Evolutionary conservation across 2,888 invertebrate species (phyloP).

Genomic region (Troides oblongomaculatus): DNA sequence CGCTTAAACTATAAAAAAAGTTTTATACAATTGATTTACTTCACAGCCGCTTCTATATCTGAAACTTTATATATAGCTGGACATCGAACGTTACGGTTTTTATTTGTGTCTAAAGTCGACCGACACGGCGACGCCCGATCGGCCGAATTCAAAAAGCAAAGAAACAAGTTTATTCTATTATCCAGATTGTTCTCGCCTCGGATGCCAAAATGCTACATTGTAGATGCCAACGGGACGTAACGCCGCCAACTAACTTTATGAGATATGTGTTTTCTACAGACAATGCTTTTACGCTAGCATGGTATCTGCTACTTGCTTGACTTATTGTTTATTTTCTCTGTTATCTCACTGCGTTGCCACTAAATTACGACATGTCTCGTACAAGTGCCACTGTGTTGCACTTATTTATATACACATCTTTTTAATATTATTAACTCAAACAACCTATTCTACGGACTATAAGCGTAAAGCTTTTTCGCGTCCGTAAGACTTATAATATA

Average conservation of each 20-base stretch:
- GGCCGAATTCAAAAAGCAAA: constrained; percentile 42
- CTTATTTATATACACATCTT: background rate
- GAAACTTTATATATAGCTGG: background rate
- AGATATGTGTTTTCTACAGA: constrained; percentile 65
- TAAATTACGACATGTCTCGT: constrained; percentile 23
- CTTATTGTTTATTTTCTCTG: constrained; percentile 61
- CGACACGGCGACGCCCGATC: constrained; percentile 48
- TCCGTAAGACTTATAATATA: too few relatives aligned
- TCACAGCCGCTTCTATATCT: background rate
- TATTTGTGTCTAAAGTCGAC: constrained; percentile 30
- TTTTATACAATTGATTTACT: constrained; percentile 2
- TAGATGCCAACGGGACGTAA: constrained; percentile 60
- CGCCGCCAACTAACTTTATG: constrained; percentile 73
- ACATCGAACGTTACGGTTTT: constrained; percentile 3
- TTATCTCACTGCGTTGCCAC: constrained; percentile 19
- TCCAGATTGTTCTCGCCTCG: constrained; percentile 73
- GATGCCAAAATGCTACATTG: constrained; percentile 70
- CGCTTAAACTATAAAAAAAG: constrained; percentile 4
- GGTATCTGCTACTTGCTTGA: constrained; percentile 53
- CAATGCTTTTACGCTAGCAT: constrained; percentile 63
- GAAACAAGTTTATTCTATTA: constrained; percentile 71
- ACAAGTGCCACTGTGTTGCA: constrained; percentile 1
- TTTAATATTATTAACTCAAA: background rate
- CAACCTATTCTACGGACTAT: background rate
- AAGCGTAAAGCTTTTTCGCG: too few relatives aligned